Evolutionary conservation across 2,797 vertebrate species (phyloP).

Genomic region (Muraenolepis orangiensis): DNA sequence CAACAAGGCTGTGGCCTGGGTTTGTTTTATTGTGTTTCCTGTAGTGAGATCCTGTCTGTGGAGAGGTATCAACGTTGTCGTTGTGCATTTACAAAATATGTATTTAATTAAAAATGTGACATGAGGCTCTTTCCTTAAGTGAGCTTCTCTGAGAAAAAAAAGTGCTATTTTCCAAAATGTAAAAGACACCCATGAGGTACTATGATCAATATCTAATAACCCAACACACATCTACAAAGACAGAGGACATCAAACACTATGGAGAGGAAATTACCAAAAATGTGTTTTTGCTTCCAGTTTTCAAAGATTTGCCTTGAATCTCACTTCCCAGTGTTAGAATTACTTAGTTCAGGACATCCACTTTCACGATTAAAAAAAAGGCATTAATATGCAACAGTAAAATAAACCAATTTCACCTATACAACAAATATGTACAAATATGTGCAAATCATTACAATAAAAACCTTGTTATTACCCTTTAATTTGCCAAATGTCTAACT

Average conservation of each 20-base stretch:
- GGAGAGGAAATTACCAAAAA: slow-evolving; percentile 18
- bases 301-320: slow-evolving; percentile 26
- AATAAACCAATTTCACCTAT: slow-evolving; percentile 9
- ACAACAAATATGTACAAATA: slow-evolving; percentile 41
- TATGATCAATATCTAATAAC: background rate
- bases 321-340: slow-evolving; percentile 51
- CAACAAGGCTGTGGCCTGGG: background rate
- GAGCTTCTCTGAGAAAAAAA: background rate
- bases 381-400: slow-evolving; percentile 27
- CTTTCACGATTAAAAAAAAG: slow-evolving; percentile 11
- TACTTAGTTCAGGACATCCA: slow-evolving; percentile 6
- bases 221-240: background rate
- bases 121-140: background rate
- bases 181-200: background rate
- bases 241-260: slow-evolving; percentile 27
- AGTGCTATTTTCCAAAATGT: background rate
- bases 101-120: slow-evolving; percentile 10
- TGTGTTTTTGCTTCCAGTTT: slow-evolving; percentile 33
- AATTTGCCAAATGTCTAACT: background rate
- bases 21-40: slow-evolving; percentile 5
- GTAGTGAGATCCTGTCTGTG: slow-evolving; percentile 6
- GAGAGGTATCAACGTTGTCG: slow-evolving; percentile 19
- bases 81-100: slow-evolving; percentile 21
- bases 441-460: slow-evolving; percentile 44
- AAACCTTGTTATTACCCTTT: slow-evolving; percentile 10